Evolutionary conservation across 2,888 invertebrate genomes (phyloP).

Genomic region (Drosophila kambysellisi): DNA sequence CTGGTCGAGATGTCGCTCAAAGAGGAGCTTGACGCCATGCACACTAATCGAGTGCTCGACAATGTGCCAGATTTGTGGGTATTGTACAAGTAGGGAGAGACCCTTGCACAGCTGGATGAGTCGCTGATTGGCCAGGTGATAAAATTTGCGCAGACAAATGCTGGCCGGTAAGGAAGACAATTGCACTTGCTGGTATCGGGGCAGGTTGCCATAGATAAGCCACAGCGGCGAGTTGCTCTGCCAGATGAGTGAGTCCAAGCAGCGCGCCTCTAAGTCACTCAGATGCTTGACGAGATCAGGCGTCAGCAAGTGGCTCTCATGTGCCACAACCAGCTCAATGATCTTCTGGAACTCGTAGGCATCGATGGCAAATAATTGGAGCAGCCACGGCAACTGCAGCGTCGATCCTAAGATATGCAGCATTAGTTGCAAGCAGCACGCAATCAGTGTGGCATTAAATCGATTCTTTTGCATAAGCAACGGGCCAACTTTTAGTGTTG

Average conservation of each 20-base stretch:
- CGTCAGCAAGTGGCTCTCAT: constrained; percentile 44
- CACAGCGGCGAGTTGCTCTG: constrained; percentile 55
- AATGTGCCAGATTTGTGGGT: constrained; percentile 57
- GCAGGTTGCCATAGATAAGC: constrained; percentile 33
- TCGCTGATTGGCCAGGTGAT: constrained; percentile 52
- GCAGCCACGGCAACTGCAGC: constrained; percentile 55
- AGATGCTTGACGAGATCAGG: constrained; percentile 53
- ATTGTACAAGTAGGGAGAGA: constrained; percentile 35
- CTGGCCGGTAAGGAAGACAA: background rate
- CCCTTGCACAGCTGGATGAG: constrained; percentile 44
- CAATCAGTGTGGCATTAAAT: constrained; percentile 44
- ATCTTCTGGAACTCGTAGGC: constrained; percentile 69
- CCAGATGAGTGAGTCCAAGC: constrained; percentile 61
- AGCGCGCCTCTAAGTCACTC: constrained; percentile 48
- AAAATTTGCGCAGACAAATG: constrained; percentile 72
- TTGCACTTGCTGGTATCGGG: constrained; percentile 38
- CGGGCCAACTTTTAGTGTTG: constrained; percentile 33
- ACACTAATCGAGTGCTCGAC: constrained; percentile 58
- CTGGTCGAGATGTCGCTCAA: constrained; percentile 61
- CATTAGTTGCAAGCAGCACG: constrained; percentile 60
- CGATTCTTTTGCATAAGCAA: constrained; percentile 40
- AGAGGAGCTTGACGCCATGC: constrained; percentile 36
- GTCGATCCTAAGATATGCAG: constrained; percentile 34
- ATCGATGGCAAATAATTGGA: constrained; percentile 54
- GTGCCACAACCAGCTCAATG: constrained; percentile 57